Percentiles rank a stretch among this genome's conserved stretches.
Conservation (phyloP, 2,113 vertebrate species). For the Eudorcas thomsonii region DNA sequence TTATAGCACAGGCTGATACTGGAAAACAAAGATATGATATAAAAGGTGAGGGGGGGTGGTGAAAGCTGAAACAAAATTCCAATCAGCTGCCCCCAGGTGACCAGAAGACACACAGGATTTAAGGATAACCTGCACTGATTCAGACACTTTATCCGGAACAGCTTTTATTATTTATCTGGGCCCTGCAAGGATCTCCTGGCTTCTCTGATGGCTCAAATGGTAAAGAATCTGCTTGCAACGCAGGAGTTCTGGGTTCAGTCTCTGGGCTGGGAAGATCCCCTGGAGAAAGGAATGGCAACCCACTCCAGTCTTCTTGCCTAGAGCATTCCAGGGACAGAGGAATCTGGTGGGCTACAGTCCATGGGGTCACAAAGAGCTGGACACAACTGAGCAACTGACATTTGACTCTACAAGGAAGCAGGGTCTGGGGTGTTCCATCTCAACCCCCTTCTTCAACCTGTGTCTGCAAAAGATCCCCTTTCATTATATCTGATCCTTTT, state of each 20-base stretch:
- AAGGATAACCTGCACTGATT: neutral
- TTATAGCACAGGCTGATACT: neutral
- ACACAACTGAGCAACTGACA: neutral
- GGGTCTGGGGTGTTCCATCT: too few species aligned
- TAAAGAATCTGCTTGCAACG: neutral
- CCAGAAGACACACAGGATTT: rapidly evolving
- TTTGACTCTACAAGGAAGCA: neutral
- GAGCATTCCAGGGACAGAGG: neutral
- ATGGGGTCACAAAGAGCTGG: neutral
- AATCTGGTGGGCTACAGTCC: neutral
- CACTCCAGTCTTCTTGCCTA: neutral
- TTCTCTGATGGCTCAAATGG: neutral
- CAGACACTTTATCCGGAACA: neutral
- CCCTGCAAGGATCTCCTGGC: neutral
- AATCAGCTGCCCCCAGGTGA: neutral
- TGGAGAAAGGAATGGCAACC: neutral
- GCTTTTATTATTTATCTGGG: neutral
- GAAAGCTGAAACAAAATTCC: rapidly evolving
- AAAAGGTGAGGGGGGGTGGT: neutral
- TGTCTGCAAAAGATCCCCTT: rapidly evolving
- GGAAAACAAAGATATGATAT: neutral
- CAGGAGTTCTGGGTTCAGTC: neutral
- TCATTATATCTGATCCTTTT: rapidly evolving
- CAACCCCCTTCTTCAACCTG: neutral
- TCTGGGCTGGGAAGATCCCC: neutral